Evolutionary conservation across 2,888 invertebrate species (phyloP).

Genomic region (Miltochrista miniata): DNA sequence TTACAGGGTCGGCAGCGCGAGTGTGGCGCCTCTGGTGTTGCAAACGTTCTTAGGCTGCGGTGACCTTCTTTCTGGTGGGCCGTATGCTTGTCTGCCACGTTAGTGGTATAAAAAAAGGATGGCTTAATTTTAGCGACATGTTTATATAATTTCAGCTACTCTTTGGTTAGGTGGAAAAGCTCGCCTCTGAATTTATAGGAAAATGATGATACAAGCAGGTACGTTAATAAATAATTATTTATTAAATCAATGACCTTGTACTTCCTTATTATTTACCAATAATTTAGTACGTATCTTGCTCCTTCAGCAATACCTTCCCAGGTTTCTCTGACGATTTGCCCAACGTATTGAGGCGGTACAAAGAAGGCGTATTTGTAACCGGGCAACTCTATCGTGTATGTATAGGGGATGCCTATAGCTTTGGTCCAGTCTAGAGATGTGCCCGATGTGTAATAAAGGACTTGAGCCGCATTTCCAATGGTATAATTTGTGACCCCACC

Average conservation of each 20-base stretch:
- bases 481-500: conserved; percentile 70
- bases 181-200: too few relatives aligned
- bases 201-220: neutral
- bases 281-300: conserved; percentile 52
- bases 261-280: conserved; percentile 25
- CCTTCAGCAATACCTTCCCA: conserved; percentile 83
- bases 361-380: conserved; percentile 83
- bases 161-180: too few relatives aligned
- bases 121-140: too few relatives aligned
- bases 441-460: conserved; percentile 85
- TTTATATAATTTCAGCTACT: too few relatives aligned
- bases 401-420: conserved; percentile 81
- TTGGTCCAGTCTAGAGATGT: conserved; percentile 88
- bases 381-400: conserved; percentile 87
- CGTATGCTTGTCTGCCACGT: too few relatives aligned
- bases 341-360: conserved; percentile 80
- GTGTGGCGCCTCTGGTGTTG: too few relatives aligned
- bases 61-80: too few relatives aligned
- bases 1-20: too few relatives aligned
- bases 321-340: conserved; percentile 84
- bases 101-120: too few relatives aligned
- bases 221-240: neutral
- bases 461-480: conserved; percentile 82
- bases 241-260: neutral
- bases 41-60: too few relatives aligned